Evolutionary conservation across 2,888 invertebrate genomes (phyloP), one percentile per base, ranked within the genome.

Genomic region (Rotaria macrura): DNA sequence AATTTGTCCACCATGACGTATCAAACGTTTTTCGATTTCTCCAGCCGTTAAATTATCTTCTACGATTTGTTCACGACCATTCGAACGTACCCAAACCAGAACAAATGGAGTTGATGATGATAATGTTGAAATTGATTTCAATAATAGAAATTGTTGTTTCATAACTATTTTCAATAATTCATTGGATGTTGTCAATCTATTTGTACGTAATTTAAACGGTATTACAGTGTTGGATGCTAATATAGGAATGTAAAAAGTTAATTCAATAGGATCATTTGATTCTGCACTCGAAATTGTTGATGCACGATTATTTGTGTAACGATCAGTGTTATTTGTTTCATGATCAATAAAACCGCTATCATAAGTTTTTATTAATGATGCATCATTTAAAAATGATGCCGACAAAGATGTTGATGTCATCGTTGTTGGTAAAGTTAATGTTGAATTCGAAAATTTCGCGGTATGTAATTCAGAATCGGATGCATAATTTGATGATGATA

Each of bases 291-390:
- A 79, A 5, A 79, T 43, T n/a, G 79, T 79, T n/a, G 79, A 79
- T 79, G 79, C 7, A n/a, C 79, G 79, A n/a, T 40, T 43, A 34
- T 34, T 20, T 20, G 7, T 65, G 38, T 20, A 65, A 20, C 65
- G 34, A 79, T 43, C 43, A n/a, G 25, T 43, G 14, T 10, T 23
- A 23, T 10, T 43, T 79, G 40, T n/a, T n/a, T 79, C 79, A 79
- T 79, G 1, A n/a, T 79, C 79, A 79, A 79, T 79, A 79, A 79
- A 79, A 43, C 43, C 79, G n/a, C 79, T 79, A n/a, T 79, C 79
- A 40, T 4, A 79, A 79, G 40, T 38, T 12, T 23, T 79, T 1
- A 34, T 65, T 79, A 79, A 25, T 23, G 25, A 43, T 79, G 79
- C 43, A n/a, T 79, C 79, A 43, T 40, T 43, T 43, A 79, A 23